These are phyloP conservation scores for Microctenopoma lineatum DNA, from an alignment of 2,797 vertebrate genomes.

Conservation along the genomic window DNA sequence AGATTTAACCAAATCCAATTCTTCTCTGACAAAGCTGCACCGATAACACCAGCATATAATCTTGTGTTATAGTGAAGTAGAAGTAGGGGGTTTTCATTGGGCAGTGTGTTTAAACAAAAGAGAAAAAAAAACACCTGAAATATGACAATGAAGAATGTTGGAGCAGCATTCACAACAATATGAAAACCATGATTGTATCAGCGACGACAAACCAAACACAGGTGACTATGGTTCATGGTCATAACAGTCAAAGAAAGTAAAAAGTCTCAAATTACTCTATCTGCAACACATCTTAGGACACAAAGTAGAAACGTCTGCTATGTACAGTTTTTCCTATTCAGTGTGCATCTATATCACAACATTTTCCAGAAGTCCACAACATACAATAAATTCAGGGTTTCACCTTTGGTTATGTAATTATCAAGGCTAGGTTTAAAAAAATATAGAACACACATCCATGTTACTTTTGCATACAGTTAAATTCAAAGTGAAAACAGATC, in stretches of 20 bases:
- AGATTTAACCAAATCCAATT: conserved; percentile 55
- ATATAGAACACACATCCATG: conserved; percentile 87
- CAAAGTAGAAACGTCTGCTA: conserved; percentile 85
- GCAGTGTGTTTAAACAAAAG: not conserved
- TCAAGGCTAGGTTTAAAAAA: conserved; percentile 90
- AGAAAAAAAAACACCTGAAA: conserved; percentile 21
- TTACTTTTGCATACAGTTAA: conserved; percentile 88
- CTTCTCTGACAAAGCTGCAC: conserved; percentile 45
- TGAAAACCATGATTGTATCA: conserved; percentile 61
- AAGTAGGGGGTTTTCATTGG: conserved; percentile 26
- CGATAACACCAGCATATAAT: conserved; percentile 35
- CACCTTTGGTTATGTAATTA: conserved; percentile 89
- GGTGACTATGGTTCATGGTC: conserved; percentile 59
- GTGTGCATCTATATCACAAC: conserved; percentile 83
- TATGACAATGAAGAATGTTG: conserved; percentile 48
- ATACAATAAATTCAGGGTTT: conserved; percentile 84
- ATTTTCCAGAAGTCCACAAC: conserved; percentile 84
- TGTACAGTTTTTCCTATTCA: conserved; percentile 82
- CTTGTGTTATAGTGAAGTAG: conserved; percentile 11
- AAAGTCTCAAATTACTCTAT: conserved; percentile 78
- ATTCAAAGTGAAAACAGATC: conserved; percentile 83
- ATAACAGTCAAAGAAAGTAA: conserved; percentile 85
- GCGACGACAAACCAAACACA: conserved; percentile 65
- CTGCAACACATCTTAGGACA: conserved; percentile 81
- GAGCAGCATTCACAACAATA: conserved; percentile 74